Evolutionary conservation across 1,140 invertebrate species (phyloP), one percentile per base, ranked within the genome.

Genomic region (Zaprionus kolodkinae): DNA sequence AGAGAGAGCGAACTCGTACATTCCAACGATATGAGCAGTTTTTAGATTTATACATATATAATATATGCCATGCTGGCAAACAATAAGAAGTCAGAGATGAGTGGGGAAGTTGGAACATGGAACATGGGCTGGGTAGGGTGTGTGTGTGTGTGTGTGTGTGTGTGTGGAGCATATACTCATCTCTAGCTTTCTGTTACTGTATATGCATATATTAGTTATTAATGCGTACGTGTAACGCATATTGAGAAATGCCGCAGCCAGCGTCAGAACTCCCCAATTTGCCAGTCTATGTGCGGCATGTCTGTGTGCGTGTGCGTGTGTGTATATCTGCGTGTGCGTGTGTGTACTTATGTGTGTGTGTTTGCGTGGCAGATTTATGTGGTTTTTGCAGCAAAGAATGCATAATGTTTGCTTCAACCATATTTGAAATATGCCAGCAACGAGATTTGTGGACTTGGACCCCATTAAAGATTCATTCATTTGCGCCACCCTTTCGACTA

Each of bases 171-270:
- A 48, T 25, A 57, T 25, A 67, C 63, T 67, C 72, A 54, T 75
- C 72, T 64, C 72, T 71, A 75, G 72, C 60, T 64, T 56, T 76
- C 68, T 79, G 79, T 68, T 81, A 86, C 82, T 83, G 84, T 88
- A 83, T 87, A 87, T 88, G 83, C 83, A 87, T 87, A 87, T 87
- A 88, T 89, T 88, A 88, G 84, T 88, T 88, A 89, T 89, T 88
- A 88, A 88, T 88, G 84, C 85, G 84, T 89, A 88, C 84, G 84
- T 88, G 84, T 45, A 89, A 75, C 80, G 84, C 85, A 88, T 87
- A 87, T 87, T 87, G 84, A 87, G 69, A 88, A 87, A 83, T 67
- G 83, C 72, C 79, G 84, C 72, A 75, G 67, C 21, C 72, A 75
- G 67, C 21, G 52, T 35, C 76, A 87, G 21, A 21, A 60, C 70